Percentiles rank a stretch among this genome's conserved stretches.
Conservation (phyloP, 2,888 invertebrate genomes). For the Gibbula magus region DNA sequence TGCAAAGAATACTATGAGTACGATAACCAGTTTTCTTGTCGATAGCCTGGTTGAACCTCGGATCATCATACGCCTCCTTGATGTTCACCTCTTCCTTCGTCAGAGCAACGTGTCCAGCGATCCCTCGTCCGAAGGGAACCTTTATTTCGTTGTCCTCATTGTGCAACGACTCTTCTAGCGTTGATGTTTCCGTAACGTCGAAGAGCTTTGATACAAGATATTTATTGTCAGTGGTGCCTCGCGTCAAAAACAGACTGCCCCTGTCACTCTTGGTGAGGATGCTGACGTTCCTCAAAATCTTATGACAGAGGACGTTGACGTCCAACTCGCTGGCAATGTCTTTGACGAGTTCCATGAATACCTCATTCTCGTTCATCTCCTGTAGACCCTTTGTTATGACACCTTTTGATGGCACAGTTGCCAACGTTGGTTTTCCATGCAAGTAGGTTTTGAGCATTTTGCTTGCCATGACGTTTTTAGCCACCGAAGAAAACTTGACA, state of each 20-base stretch:
- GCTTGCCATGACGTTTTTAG: slow-evolving; percentile 62
- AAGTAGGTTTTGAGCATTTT: slow-evolving; percentile 67
- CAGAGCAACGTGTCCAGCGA: slow-evolving; percentile 92
- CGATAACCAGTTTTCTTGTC: slow-evolving; percentile 93
- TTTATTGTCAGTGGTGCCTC: slow-evolving; percentile 84
- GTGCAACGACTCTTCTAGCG: slow-evolving; percentile 47
- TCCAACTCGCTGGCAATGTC: slow-evolving; percentile 96
- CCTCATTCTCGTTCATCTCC: slow-evolving; percentile 80
- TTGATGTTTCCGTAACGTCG: slow-evolving; percentile 92
- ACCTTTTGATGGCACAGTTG: slow-evolving; percentile 32
- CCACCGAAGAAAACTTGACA: slow-evolving; percentile 31
- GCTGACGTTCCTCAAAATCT: slow-evolving; percentile 94
- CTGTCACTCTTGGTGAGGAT: slow-evolving; percentile 90
- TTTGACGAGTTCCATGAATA: slow-evolving; percentile 95
- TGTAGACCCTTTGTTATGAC: neutral
- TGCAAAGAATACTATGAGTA: slow-evolving; percentile 90
- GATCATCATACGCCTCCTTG: slow-evolving; percentile 92
- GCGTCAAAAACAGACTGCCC: slow-evolving; percentile 90
- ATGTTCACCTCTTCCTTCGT: slow-evolving; percentile 93
- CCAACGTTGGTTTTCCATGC: slow-evolving; percentile 46
- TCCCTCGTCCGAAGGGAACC: slow-evolving; percentile 93
- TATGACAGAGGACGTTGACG: slow-evolving; percentile 95
- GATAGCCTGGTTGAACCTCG: slow-evolving; percentile 91
- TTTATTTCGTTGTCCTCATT: slow-evolving; percentile 43
- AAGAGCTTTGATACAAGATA: slow-evolving; percentile 93